Evolutionary conservation across 2,888 invertebrate genomes (phyloP).

Genomic region (Synanthedon vespiformis): DNA sequence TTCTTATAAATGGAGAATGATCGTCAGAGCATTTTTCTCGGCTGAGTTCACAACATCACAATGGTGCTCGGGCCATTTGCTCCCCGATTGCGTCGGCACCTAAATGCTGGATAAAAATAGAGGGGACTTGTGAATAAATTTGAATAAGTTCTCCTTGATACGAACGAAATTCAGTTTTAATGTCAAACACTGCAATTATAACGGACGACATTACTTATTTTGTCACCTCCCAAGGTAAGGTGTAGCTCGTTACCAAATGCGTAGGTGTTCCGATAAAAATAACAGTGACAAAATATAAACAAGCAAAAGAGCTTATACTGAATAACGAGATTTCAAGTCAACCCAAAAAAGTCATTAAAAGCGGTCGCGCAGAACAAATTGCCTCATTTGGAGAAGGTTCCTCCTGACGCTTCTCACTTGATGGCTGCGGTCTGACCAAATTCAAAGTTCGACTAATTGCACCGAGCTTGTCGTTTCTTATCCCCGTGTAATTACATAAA

Average conservation of each 20-base stretch:
- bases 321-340: constrained; percentile 23
- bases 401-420: constrained; percentile 8
- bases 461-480: constrained; percentile 16
- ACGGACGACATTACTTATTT: too few species aligned
- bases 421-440: constrained; percentile 12
- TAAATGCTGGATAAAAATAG: constrained; percentile 38
- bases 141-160: constrained; percentile 20
- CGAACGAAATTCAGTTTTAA: neutral
- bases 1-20: constrained; percentile 42
- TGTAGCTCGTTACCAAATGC: too few species aligned
- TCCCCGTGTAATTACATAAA: constrained; percentile 16
- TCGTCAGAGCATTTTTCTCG: constrained; percentile 51
- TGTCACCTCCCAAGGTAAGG: too few species aligned
- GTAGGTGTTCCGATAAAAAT: constrained; percentile 10
- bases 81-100: constrained; percentile 23
- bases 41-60: constrained; percentile 36
- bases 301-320: constrained; percentile 14
- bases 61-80: constrained; percentile 49
- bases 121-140: constrained; percentile 30
- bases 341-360: constrained; percentile 31
- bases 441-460: constrained; percentile 26
- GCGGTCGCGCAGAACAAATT: constrained; percentile 31
- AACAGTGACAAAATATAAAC: constrained; percentile 21
- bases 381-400: constrained; percentile 20
- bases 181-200: too few species aligned